These are phyloP conservation scores for Calonectris borealis DNA, from an alignment of 2,113 vertebrate genomes.

Conservation along the genomic window DNA sequence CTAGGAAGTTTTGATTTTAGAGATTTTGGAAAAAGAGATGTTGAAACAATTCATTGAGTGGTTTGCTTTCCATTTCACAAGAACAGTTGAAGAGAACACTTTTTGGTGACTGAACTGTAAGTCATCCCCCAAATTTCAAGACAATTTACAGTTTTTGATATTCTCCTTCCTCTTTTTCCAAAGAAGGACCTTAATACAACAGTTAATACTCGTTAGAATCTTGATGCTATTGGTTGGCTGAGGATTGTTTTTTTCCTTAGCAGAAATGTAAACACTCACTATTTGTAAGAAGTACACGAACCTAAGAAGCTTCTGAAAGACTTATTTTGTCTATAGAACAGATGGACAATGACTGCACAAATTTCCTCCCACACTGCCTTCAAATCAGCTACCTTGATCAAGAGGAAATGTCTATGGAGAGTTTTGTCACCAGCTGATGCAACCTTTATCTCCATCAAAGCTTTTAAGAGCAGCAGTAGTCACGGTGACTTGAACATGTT, in stretches of 20 bases:
- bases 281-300: neutral
- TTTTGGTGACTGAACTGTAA: neutral
- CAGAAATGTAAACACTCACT: neutral
- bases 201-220: neutral
- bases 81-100: neutral
- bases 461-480: neutral
- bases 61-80: neutral
- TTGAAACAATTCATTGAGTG: neutral
- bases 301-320: neutral
- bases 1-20: neutral
- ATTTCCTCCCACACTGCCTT: neutral
- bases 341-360: neutral
- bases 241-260: neutral
- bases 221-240: neutral
- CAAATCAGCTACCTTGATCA: neutral
- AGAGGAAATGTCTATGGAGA: neutral
- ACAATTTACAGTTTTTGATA: neutral
- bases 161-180: neutral
- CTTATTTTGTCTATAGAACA: neutral
- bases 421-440: neutral
- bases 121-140: neutral
- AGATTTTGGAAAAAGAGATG: neutral
- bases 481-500: neutral
- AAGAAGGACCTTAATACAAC: neutral
- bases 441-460: neutral